Evolutionary conservation across 2,797 vertebrate genomes (phyloP).

Genomic region (Pipistrellus pygmaeus): DNA sequence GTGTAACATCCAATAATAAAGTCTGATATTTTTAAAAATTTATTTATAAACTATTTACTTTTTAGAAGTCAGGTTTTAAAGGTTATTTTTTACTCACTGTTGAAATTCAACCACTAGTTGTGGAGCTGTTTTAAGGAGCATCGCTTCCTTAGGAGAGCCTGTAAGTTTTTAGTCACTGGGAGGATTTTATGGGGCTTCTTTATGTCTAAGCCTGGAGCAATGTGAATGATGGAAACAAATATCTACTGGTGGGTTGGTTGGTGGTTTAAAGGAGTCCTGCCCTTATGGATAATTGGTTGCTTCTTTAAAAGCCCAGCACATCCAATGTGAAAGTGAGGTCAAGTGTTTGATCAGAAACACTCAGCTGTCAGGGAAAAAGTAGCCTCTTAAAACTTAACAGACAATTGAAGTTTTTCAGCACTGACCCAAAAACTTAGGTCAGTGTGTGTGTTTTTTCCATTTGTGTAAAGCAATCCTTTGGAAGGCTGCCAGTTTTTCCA

Average conservation of each 20-base stretch:
- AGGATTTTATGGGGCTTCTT: neutral
- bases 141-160: neutral
- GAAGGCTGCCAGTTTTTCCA: conserved; percentile 23
- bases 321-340: neutral
- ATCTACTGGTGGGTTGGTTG: neutral
- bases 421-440: neutral
- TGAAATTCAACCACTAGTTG: conserved; percentile 35
- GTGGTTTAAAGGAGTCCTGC: neutral
- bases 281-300: neutral
- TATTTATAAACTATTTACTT: conserved; percentile 68
- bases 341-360: conserved; percentile 22
- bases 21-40: conserved; percentile 85
- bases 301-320: conserved; percentile 15
- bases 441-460: neutral
- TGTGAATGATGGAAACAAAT: neutral
- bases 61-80: conserved; percentile 59
- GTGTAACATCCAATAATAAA: conserved; percentile 92
- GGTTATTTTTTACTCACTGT: neutral
- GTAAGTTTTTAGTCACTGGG: neutral
- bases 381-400: neutral
- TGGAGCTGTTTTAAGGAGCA: neutral
- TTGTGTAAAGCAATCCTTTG: neutral
- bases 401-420: neutral
- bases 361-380: neutral
- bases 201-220: neutral